These are phyloP conservation scores for Polypedilum pembai DNA, from an alignment of 1,140 invertebrate genomes.

Conservation along the genomic window DNA sequence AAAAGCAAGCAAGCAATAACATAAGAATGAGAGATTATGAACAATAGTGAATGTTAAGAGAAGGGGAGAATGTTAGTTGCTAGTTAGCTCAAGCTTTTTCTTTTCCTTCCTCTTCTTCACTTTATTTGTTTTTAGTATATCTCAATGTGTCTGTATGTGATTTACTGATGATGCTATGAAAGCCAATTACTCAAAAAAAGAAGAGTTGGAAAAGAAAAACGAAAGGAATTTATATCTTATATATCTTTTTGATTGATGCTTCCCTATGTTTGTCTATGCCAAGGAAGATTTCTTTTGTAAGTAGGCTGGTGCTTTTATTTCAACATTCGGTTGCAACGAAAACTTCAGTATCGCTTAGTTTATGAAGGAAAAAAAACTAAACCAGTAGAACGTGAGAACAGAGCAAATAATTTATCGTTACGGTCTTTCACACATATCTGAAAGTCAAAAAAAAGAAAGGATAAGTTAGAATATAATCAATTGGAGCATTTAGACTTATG, in stretches of 20 bases:
- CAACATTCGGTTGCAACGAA: background rate
- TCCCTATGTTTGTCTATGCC: background rate
- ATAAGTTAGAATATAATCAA: background rate
- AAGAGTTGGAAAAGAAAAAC: background rate
- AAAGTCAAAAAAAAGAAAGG: background rate
- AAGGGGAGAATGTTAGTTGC: background rate
- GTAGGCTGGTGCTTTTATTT: background rate
- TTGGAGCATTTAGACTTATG: slow-evolving; percentile 20
- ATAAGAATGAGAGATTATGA: too few species aligned
- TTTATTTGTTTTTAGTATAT: background rate
- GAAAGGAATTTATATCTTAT: slow-evolving; percentile 11
- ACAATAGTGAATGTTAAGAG: too few species aligned
- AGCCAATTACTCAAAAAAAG: slow-evolving; percentile 26
- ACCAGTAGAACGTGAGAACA: slow-evolving; percentile 5
- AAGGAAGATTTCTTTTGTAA: background rate
- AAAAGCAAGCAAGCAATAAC: too few species aligned
- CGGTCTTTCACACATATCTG: slow-evolving; percentile 24
- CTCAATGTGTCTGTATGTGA: background rate
- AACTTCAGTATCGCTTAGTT: background rate
- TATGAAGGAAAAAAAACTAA: background rate
- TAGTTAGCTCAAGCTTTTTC: background rate
- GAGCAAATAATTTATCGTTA: slow-evolving; percentile 20
- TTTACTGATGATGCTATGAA: slow-evolving; percentile 21
- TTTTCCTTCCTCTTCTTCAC: background rate
- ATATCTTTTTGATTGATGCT: slow-evolving; percentile 28